phyloP scores from a whole-genome alignment of 2,888 invertebrate genomes.

The Panopea generosa region DNA sequence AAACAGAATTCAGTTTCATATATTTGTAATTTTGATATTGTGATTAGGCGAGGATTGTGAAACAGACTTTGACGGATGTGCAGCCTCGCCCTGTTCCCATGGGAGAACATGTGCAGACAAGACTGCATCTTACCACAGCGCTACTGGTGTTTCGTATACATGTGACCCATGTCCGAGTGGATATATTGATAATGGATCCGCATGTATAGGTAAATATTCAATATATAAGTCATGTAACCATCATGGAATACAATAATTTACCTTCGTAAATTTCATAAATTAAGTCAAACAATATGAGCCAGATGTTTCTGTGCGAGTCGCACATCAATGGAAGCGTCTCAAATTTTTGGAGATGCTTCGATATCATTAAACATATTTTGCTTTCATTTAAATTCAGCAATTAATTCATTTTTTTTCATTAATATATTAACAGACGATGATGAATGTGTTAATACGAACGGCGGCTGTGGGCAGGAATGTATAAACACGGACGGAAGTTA shows the following conservation, averaged over 20 bases:
- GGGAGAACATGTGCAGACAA: slow-evolving; percentile 9
- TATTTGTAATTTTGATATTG: too few species aligned
- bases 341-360: too few species aligned
- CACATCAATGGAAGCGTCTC: too few species aligned
- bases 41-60: slow-evolving; percentile 19
- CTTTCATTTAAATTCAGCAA: too few species aligned
- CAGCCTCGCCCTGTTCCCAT: slow-evolving; percentile 15
- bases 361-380: not conserved
- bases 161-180: slow-evolving; percentile 12
- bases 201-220: slow-evolving; percentile 11
- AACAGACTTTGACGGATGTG: slow-evolving; percentile 25
- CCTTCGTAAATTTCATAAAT: too few species aligned
- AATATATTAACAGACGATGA: slow-evolving; percentile 2
- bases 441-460: slow-evolving; percentile 6
- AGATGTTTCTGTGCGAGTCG: too few species aligned
- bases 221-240: not conserved
- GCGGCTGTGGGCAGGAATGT: slow-evolving; percentile 10
- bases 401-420: too few species aligned
- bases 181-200: not conserved
- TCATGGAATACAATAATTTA: not conserved
- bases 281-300: too few species aligned
- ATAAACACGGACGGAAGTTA: slow-evolving; percentile 14
- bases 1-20: too few species aligned
- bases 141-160: not conserved
- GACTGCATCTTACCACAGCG: not conserved